Evolutionary conservation across 2,888 invertebrate genomes (phyloP).

Genomic region (Gortyna flavago): DNA sequence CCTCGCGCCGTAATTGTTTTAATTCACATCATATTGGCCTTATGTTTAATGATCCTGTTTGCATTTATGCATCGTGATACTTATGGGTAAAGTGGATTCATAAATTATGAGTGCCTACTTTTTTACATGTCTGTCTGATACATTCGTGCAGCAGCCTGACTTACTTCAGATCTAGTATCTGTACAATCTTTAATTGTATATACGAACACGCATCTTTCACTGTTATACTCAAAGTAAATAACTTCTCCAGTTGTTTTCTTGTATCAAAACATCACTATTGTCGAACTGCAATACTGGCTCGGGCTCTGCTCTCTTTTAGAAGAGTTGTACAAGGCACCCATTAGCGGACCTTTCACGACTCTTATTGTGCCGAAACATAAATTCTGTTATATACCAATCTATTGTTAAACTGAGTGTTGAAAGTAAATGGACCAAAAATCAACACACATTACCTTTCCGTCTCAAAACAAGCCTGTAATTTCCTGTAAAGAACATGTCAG

Average conservation of each 20-base stretch:
- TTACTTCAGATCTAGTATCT: not conserved
- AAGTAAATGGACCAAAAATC: not conserved
- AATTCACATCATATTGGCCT: conserved; percentile 56
- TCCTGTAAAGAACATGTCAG: not conserved
- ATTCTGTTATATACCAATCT: not conserved
- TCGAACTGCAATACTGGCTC: not conserved
- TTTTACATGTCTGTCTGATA: not conserved
- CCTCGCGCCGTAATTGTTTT: conserved; percentile 62
- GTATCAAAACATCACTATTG: not conserved
- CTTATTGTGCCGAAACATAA: not conserved
- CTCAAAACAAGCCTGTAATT: conserved; percentile 14
- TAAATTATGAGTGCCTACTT: not conserved
- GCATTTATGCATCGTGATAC: conserved; percentile 20
- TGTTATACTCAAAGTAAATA: not conserved
- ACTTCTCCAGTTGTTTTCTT: not conserved
- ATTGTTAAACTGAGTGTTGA: not conserved
- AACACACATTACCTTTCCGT: not conserved
- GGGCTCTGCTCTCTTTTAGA: not conserved
- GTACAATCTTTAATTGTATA: not conserved
- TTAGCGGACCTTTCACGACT: conserved; percentile 8
- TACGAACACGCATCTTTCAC: not conserved
- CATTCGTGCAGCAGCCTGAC: not conserved
- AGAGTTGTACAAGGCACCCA: not conserved
- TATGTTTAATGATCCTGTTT: conserved; percentile 52
- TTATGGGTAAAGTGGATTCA: not conserved